Evolutionary conservation across 1,140 invertebrate genomes (phyloP).

Genomic region (Lepidurus packardi): DNA sequence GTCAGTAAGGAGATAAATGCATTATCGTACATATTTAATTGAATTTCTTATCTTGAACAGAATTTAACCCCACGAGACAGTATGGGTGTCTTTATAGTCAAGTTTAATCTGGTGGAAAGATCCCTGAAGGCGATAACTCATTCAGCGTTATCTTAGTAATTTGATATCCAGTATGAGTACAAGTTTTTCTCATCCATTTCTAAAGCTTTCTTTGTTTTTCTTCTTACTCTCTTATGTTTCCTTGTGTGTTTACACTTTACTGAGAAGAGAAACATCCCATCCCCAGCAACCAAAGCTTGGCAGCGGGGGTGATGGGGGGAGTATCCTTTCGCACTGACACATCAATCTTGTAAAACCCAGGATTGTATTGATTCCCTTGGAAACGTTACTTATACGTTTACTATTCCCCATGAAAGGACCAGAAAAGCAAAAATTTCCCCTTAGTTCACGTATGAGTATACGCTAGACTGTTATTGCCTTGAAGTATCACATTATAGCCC

Average conservation of each 20-base stretch:
- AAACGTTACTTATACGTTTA: neutral
- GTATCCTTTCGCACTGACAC: neutral
- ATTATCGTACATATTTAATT: too few relatives aligned
- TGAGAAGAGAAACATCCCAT: neutral
- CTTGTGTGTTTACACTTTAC: neutral
- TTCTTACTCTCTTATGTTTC: neutral
- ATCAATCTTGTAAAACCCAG: neutral
- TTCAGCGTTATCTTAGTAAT: neutral
- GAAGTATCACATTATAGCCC: neutral
- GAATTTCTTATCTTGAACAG: too few relatives aligned
- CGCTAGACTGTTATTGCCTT: neutral
- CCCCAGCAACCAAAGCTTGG: neutral
- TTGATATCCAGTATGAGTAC: neutral
- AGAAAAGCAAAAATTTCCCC: neutral
- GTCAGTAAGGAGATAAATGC: too few relatives aligned
- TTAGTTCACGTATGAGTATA: neutral
- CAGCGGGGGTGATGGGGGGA: neutral
- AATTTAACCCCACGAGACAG: neutral
- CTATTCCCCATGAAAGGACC: neutral
- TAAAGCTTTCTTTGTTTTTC: neutral
- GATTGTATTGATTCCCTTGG: constrained; percentile 5
- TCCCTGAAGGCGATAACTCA: constrained; percentile 5
- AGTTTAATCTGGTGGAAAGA: neutral
- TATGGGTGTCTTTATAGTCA: neutral
- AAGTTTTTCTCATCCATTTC: neutral